phyloP scores from a whole-genome alignment of 2,888 invertebrate species.

The Drosophila incognita region DNA sequence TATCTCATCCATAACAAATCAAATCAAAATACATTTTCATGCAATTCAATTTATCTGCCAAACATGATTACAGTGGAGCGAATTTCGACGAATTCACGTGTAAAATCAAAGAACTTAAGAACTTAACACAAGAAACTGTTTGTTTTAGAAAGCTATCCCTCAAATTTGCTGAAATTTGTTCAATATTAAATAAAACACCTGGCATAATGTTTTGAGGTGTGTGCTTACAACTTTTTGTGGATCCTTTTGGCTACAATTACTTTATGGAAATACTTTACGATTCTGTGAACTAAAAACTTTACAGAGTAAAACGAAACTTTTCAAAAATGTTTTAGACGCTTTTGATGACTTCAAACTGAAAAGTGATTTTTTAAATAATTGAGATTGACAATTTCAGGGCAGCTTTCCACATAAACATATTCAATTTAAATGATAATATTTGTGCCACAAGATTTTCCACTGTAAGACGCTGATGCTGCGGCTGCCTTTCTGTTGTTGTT shows the following conservation, averaged over 20 bases:
- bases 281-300: neutral
- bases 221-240: neutral
- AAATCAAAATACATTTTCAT: conserved; percentile 72
- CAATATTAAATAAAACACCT: neutral
- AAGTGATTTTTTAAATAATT: neutral
- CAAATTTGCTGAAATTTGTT: neutral
- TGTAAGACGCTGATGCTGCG: conserved; percentile 6
- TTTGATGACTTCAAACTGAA: neutral
- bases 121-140: neutral
- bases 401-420: neutral
- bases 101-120: neutral
- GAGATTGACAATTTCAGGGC: neutral
- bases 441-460: neutral
- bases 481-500: conserved; percentile 36
- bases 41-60: conserved; percentile 67
- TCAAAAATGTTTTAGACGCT: neutral
- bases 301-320: neutral
- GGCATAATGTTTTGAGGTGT: neutral
- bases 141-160: neutral
- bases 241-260: neutral
- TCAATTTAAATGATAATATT: neutral
- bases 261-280: neutral
- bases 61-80: conserved; percentile 43
- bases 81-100: neutral
- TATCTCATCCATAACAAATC: conserved; percentile 59